Evolutionary conservation across 2,797 vertebrate species (phyloP).

Genomic region (Platalea minor): DNA sequence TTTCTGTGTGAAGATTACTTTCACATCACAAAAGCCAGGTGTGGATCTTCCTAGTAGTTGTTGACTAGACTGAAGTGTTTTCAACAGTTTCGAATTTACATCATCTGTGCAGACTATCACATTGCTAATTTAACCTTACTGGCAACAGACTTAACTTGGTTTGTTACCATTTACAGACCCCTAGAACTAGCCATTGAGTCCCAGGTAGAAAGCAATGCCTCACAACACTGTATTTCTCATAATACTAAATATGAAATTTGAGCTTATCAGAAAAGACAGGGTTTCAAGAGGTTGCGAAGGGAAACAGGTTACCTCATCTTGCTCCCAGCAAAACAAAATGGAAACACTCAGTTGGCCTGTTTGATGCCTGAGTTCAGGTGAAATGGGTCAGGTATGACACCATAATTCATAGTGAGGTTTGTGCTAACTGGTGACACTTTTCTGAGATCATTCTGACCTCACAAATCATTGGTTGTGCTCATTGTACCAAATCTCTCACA

Average conservation of each 20-base stretch:
- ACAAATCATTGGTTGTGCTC: not conserved
- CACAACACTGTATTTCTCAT: not conserved
- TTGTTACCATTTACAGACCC: not conserved
- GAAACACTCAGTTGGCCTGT: not conserved
- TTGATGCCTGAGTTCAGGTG: not conserved
- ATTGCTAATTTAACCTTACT: not conserved
- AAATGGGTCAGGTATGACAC: not conserved
- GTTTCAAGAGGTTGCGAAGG: not conserved
- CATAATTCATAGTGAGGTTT: not conserved
- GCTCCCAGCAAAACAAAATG: not conserved
- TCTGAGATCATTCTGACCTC: not conserved
- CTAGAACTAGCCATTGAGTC: not conserved
- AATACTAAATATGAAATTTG: not conserved
- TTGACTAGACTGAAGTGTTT: not conserved
- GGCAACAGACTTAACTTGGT: not conserved
- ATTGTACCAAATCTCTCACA: not conserved
- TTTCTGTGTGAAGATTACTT: not conserved
- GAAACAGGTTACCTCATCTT: not conserved
- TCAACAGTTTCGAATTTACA: not conserved
- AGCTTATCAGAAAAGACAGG: not conserved
- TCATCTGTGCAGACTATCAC: not conserved
- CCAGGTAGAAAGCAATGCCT: not conserved
- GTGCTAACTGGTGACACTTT: not conserved
- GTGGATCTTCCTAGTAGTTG: not conserved
- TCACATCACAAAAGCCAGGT: not conserved